A percentile compares a stretch with the other conserved stretches of the same genome.
Conservation (phyloP, 2,113 vertebrate species). For the Pseudorhombus dupliciocellatus region DNA sequence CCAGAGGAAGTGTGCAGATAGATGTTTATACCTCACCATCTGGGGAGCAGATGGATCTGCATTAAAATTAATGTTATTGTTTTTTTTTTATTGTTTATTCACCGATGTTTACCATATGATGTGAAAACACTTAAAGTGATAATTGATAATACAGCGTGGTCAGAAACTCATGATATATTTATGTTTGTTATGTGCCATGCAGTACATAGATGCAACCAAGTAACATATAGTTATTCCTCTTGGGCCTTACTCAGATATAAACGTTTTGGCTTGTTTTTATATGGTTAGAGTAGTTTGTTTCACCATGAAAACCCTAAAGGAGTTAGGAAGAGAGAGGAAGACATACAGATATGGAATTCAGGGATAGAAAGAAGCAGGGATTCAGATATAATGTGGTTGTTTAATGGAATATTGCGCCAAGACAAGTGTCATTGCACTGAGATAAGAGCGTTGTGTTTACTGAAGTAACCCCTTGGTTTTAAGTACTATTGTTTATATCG, state of each 20-base stretch:
- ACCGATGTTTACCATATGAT: conserved; percentile 55
- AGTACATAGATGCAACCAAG: conserved; percentile 21
- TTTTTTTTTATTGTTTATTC: conserved; percentile 40
- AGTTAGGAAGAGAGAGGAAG: conserved; percentile 28
- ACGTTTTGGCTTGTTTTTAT: not conserved
- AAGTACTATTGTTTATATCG: conserved; percentile 85
- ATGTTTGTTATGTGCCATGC: conserved; percentile 82
- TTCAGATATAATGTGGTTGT: conserved; percentile 77
- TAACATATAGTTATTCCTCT: conserved; percentile 4
- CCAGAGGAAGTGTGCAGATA: conserved; percentile 64
- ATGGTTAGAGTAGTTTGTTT: conserved; percentile 62
- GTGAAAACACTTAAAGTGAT: conserved; percentile 33
- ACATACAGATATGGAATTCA: not conserved
- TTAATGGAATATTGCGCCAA: conserved; percentile 75
- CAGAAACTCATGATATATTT: conserved; percentile 6
- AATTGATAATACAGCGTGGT: conserved; percentile 9
- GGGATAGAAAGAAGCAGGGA: conserved; percentile 41
- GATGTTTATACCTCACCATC: conserved; percentile 72
- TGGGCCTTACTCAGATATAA: no score
- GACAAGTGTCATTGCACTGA: conserved; percentile 77
- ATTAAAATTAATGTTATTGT: conserved; percentile 62
- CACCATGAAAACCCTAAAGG: conserved; percentile 27
- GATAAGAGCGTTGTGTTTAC: conserved; percentile 82
- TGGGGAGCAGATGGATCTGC: conserved; percentile 74
- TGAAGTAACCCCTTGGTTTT: conserved; percentile 83